Evolutionary conservation across 2,113 vertebrate species (phyloP).

Genomic region (Eidolon helvum): DNA sequence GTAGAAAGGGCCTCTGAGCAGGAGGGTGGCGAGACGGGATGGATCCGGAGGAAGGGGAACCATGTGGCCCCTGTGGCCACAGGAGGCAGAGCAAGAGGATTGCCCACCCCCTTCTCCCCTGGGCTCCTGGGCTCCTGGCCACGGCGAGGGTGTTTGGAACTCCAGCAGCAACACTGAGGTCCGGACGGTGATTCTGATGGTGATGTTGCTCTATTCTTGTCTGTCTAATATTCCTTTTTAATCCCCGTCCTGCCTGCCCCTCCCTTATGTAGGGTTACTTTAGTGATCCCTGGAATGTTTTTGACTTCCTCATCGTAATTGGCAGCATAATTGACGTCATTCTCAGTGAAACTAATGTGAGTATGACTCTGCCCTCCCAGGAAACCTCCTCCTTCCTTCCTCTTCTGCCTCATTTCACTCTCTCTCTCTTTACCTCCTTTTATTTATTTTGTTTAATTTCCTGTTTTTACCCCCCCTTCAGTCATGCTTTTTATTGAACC

Average conservation of each 20-base stretch:
- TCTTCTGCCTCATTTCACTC: conserved; percentile 75
- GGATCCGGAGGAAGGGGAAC: background rate
- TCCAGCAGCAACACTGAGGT: conserved; percentile 44
- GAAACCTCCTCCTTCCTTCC: conserved; percentile 81
- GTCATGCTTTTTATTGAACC: conserved; percentile 85
- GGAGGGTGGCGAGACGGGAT: background rate
- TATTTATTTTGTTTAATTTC: conserved; percentile 73
- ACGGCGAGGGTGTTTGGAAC: background rate
- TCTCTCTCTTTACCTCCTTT: conserved; percentile 74
- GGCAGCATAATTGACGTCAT: conserved; percentile 99
- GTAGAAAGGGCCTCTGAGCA: background rate
- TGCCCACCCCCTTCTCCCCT: background rate
- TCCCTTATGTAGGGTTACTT: conserved; percentile 99
- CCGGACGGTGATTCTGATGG: conserved; percentile 81
- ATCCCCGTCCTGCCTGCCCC: conserved; percentile 93
- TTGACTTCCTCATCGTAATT: conserved; percentile 99
- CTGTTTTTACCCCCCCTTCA: conserved; percentile 77
- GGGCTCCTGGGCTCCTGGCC: background rate
- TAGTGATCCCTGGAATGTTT: conserved; percentile 99
- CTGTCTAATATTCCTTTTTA: conserved; percentile 99
- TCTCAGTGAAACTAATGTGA: conserved; percentile 99
- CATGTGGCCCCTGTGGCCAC: background rate
- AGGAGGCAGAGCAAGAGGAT: background rate
- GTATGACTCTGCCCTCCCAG: conserved; percentile 91
- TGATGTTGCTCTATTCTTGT: conserved; percentile 86